Evolutionary conservation across 2,888 invertebrate species (phyloP).

Genomic region (Oligia latruncula): DNA sequence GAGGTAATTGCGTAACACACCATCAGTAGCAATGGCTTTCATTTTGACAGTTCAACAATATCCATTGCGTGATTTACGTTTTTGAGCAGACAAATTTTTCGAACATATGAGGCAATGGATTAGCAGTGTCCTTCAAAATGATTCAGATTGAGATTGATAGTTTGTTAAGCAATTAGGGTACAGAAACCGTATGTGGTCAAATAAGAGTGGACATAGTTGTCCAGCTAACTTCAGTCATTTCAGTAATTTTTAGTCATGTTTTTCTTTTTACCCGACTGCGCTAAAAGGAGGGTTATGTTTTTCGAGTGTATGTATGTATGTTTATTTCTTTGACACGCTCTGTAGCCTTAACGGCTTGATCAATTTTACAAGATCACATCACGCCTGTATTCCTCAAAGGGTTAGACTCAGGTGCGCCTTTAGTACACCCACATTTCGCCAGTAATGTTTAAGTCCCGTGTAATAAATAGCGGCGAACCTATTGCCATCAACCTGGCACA

Average conservation of each 20-base stretch:
- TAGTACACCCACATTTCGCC: neutral
- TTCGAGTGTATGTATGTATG: too few relatives aligned
- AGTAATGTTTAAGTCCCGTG: too few relatives aligned
- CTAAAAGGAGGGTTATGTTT: too few relatives aligned
- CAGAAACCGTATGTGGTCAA: neutral
- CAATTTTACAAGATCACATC: too few relatives aligned
- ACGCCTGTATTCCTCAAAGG: neutral
- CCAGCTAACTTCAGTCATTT: neutral
- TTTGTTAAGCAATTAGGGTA: neutral
- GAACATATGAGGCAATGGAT: too few relatives aligned
- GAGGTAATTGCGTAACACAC: too few relatives aligned
- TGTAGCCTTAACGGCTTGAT: too few relatives aligned
- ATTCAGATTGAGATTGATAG: neutral
- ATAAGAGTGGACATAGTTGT: neutral
- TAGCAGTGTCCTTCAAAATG: too few relatives aligned
- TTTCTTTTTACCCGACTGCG: neutral
- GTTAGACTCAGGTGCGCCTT: too few relatives aligned
- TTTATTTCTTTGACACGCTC: too few relatives aligned
- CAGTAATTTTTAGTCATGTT: neutral
- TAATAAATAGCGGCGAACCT: neutral
- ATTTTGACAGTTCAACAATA: neutral
- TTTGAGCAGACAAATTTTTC: neutral
- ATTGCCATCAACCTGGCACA: neutral
- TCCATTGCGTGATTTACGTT: neutral
- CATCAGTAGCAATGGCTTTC: neutral